Percentiles rank a stretch among this genome's conserved stretches.
phyloP scores from a whole-genome alignment of 2,888 invertebrate species.

The Stegophylla sp. region DNA sequence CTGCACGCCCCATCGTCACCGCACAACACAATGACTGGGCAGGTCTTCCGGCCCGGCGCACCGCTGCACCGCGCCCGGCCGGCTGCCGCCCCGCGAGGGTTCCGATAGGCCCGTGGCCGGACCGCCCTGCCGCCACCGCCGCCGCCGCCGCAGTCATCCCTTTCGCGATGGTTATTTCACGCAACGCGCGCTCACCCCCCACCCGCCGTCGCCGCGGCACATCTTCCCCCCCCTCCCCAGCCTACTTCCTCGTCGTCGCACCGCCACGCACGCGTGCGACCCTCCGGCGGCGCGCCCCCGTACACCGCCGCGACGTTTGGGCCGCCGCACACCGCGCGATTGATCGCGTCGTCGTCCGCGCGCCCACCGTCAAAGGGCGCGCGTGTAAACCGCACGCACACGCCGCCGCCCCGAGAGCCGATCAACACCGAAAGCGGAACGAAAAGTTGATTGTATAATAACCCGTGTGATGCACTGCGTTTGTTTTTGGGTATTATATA shows the following conservation, averaged over 20 bases:
- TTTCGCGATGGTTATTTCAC: conserved; percentile 3
- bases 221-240: conserved; percentile 5
- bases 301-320: neutral
- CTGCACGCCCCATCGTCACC: neutral
- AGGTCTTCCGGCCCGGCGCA: conserved; percentile 51
- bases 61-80: neutral
- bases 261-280: neutral
- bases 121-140: conserved; percentile 30
- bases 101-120: conserved; percentile 48
- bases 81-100: conserved; percentile 13
- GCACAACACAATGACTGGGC: conserved; percentile 60
- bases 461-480: neutral
- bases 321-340: conserved; percentile 14
- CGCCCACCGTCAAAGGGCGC: neutral
- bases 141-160: neutral
- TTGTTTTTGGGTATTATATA: no score
- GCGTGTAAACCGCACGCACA: neutral
- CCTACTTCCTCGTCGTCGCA: no score
- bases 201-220: neutral
- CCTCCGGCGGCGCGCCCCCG: neutral
- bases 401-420: neutral
- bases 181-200: conserved; percentile 1
- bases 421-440: conserved; percentile 39
- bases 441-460: conserved; percentile 12
- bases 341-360: conserved; percentile 14